Conservation (phyloP, 2,888 invertebrate genomes). For the Trichogramma dendrolimi region DNA sequence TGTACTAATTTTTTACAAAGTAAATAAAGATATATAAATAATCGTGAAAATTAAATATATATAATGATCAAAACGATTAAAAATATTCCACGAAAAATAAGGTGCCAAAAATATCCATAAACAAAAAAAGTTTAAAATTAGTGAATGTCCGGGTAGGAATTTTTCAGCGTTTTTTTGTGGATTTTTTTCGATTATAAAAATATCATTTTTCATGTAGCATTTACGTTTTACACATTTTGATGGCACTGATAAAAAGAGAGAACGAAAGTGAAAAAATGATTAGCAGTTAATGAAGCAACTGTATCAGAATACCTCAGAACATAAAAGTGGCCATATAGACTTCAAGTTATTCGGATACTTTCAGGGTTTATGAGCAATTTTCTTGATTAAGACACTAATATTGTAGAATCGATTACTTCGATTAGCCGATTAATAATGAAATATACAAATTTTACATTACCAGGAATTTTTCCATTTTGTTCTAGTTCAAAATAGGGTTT, state of each 20-base stretch:
- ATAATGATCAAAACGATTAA: neutral
- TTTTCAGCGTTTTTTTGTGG: constrained; percentile 40
- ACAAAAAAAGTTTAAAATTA: constrained; percentile 33
- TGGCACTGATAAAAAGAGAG: too few relatives aligned
- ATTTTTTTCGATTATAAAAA: neutral
- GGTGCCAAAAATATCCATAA: constrained; percentile 11
- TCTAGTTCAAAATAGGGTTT: constrained; percentile 56
- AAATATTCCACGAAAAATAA: constrained; percentile 10
- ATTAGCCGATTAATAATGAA: too few relatives aligned
- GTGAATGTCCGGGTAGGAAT: constrained; percentile 36
- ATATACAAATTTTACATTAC: constrained; percentile 66
- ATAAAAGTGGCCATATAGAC: too few relatives aligned
- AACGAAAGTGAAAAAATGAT: too few relatives aligned
- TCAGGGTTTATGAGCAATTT: too few relatives aligned
- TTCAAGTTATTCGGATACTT: too few relatives aligned
- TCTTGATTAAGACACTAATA: too few relatives aligned
- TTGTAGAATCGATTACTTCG: too few relatives aligned
- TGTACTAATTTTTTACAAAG: constrained; percentile 41
- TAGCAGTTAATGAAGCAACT: too few relatives aligned
- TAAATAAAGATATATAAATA: constrained; percentile 25
- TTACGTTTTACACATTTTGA: too few relatives aligned
- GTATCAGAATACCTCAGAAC: too few relatives aligned
- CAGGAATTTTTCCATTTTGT: constrained; percentile 49
- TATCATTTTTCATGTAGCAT: too few relatives aligned
- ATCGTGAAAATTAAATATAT: constrained; percentile 1